phyloP scores from a whole-genome alignment of 2,888 invertebrate species.

The Caenorhabditis wallacei region DNA sequence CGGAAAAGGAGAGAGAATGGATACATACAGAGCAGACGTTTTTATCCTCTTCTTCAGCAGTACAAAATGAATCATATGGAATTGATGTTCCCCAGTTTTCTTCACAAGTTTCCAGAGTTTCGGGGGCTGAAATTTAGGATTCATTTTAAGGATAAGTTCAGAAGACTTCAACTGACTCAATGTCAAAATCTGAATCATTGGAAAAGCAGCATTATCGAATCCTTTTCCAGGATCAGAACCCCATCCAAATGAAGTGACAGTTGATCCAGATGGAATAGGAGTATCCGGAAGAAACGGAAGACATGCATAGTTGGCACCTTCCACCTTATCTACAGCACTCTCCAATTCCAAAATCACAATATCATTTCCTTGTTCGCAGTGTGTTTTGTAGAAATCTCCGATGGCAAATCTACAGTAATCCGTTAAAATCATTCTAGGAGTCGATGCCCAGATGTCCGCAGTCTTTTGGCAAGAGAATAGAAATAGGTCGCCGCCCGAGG shows the following conservation, averaged over 20 bases:
- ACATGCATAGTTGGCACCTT: slow-evolving; percentile 54
- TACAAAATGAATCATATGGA: slow-evolving; percentile 58
- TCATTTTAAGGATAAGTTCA: background rate
- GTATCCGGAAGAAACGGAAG: slow-evolving; percentile 38
- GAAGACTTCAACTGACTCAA: slow-evolving; percentile 11
- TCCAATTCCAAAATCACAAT: slow-evolving; percentile 56
- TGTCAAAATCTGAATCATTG: slow-evolving; percentile 50
- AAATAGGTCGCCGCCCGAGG: no score
- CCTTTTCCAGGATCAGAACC: slow-evolving; percentile 57
- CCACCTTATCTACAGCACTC: slow-evolving; percentile 11
- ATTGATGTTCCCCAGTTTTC: slow-evolving; percentile 47
- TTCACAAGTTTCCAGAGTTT: slow-evolving; percentile 35
- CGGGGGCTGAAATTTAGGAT: slow-evolving; percentile 4
- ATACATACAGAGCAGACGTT: slow-evolving; percentile 56
- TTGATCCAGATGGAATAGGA: background rate
- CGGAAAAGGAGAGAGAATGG: background rate
- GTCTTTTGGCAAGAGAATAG: no score
- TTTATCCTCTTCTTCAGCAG: slow-evolving; percentile 55
- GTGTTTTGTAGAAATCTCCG: slow-evolving; percentile 40
- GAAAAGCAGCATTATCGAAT: slow-evolving; percentile 39
- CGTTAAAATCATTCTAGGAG: no score
- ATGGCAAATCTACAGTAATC: slow-evolving; percentile 32
- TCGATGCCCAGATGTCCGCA: no score
- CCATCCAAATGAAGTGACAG: slow-evolving; percentile 61
- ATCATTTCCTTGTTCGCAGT: slow-evolving; percentile 60